Evolutionary conservation across 2,888 invertebrate genomes (phyloP).

Genomic region (Drosophila maculinotata): DNA sequence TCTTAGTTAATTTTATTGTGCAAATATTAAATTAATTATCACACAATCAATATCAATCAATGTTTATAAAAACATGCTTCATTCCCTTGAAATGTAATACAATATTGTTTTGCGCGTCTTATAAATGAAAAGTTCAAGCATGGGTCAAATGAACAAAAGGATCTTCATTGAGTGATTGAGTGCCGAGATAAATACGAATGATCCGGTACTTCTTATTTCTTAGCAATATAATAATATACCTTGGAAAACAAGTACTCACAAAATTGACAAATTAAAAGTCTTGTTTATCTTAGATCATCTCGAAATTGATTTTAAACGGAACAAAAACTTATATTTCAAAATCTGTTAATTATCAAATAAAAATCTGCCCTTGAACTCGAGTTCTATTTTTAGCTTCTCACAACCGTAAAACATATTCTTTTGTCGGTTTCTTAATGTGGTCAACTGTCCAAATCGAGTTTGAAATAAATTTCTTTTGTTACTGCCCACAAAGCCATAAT

Average conservation of each 20-base stretch:
- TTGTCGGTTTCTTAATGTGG: constrained; percentile 3
- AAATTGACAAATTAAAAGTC: not conserved
- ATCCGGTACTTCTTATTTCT: no score
- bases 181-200: not conserved
- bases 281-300: not conserved
- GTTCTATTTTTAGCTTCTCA: constrained; percentile 31
- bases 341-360: no score
- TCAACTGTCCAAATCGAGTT: not conserved
- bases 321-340: no score
- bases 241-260: not conserved
- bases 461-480: constrained; percentile 3
- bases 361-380: constrained; percentile 45
- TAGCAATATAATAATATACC: not conserved
- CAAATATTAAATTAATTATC: constrained; percentile 16
- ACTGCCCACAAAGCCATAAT: constrained; percentile 31
- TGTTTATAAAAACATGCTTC: not conserved
- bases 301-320: not conserved
- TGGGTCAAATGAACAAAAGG: constrained; percentile 1
- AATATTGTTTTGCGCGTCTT: not conserved
- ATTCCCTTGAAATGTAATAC: not conserved
- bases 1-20: not conserved
- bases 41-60: constrained; percentile 4
- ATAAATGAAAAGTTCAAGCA: constrained; percentile 25
- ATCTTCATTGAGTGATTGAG: not conserved
- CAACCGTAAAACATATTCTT: not conserved